Evolutionary conservation across 2,888 invertebrate genomes (phyloP), one percentile per base, ranked within the genome.

Genomic region (Tiliacea citrago): DNA sequence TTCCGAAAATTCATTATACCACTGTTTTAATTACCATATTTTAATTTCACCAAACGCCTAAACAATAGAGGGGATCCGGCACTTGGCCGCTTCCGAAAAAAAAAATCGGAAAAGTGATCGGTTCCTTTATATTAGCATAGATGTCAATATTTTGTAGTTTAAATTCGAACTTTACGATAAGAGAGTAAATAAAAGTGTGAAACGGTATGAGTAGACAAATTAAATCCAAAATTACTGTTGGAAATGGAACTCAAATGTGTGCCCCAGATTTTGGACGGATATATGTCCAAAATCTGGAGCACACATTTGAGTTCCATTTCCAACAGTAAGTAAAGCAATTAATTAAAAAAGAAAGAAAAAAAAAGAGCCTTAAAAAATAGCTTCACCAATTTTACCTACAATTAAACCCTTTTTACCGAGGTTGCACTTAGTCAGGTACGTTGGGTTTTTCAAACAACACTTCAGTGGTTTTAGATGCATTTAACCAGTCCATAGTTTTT

Each of bases 401-500:
- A n/a, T n/a, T n/a, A 55, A 62, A n/a, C 8, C 10, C 16, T 53
- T 60, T 39, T 61, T 47, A 53, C 55, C 21, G 21, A 62, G 1
- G 55, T 42, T 71, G 16, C 72, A 63, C 42, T 51, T 63, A 42
- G n/a, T 29, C 47, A 45, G n/a, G 61, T 57, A 39, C 45, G 61
- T 57, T 75, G 57, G 76, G 67, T 29, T 75, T 67, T 82, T 35
- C 24, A 45, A 24, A 55, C 16, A 35, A 5, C 21, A 51, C 53
- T 67, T 81, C 12, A 58, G 45, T 29, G 49, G 39, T 57, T 78
- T 78, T 58, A 24, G 35, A 49, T 24, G 62, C 45, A 60, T 60
- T 65, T 35, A 65, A 55, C 24, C 24, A n/a, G 47, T n/a, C 7
- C 29, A 16, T 45, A 47, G 12, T 35, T 65, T 51, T 67, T 75